Conservation (phyloP, 2,888 invertebrate species). For the Syrphus vitripennis region DNA sequence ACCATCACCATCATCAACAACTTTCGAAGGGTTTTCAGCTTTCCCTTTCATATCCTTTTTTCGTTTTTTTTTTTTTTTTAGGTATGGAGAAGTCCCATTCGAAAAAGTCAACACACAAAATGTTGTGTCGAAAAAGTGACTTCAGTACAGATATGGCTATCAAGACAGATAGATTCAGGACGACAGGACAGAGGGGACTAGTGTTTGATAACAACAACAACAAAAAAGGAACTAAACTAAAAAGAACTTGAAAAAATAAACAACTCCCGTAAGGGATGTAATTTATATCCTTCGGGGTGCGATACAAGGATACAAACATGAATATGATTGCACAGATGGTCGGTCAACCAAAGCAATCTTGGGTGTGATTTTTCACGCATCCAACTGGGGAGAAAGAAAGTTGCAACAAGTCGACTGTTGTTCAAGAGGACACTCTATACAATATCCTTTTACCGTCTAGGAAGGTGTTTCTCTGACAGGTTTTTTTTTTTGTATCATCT, state of each 20-base stretch:
- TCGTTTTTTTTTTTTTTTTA: background rate
- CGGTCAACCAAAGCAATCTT: slow-evolving; percentile 49
- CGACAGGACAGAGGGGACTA: background rate
- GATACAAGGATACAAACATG: slow-evolving; percentile 27
- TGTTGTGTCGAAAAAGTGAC: slow-evolving; percentile 25
- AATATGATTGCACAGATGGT: slow-evolving; percentile 60
- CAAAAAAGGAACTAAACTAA: slow-evolving; percentile 30
- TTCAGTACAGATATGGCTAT: slow-evolving; percentile 23
- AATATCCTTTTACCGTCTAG: slow-evolving; percentile 2
- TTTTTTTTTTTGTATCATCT: background rate
- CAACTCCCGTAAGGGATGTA: slow-evolving; percentile 33
- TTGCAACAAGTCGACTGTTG: slow-evolving; percentile 42
- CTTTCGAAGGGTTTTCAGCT: slow-evolving; percentile 10
- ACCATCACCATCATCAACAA: no score
- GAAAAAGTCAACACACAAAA: slow-evolving; percentile 46
- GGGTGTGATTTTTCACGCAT: slow-evolving; percentile 64
- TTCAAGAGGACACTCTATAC: slow-evolving; percentile 13
- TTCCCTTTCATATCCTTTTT: slow-evolving; percentile 30
- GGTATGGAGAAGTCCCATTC: slow-evolving; percentile 15
- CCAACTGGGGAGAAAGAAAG: slow-evolving; percentile 12
- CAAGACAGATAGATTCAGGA: slow-evolving; percentile 17
- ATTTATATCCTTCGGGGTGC: slow-evolving; percentile 58
- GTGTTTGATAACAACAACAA: slow-evolving; percentile 24
- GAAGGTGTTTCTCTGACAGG: background rate
- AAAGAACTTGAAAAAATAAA: slow-evolving; percentile 23